Evolutionary conservation across 2,113 vertebrate species (phyloP), one percentile per base, ranked within the genome.

Genomic region (Rostratula benghalensis): DNA sequence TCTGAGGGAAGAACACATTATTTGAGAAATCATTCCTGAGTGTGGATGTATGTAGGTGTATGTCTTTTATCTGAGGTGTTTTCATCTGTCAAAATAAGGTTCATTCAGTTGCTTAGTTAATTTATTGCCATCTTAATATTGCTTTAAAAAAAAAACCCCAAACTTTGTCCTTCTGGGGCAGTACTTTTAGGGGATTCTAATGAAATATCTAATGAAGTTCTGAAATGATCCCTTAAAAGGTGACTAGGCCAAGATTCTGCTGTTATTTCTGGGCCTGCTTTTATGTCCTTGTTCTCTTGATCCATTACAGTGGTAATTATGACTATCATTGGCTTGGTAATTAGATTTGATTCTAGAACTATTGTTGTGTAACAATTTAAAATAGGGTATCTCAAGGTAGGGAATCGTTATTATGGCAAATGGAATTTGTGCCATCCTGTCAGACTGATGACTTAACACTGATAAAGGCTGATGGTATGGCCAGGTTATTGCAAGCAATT

Each of bases 351-450:
- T 87, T 82, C 83, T 93, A 82, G 74, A 84, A 86, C 87, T 85
- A 46, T 24, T 88, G 81, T 97, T 96, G 95, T 96, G 92, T 96
- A 97, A 95, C 86, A 96, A 84, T 91, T 94, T 76, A 82, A 95
- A 97, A 48, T 89, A 83, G 95, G 65, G 94, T 96, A 90, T 95
- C 80, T 94, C 50, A 73, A 89, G 68, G 53, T 57, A 95, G 60
- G 70, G 48, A 83, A 61, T 87, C 63, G 43, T 76, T 84, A 74
- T 67, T 91, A 89, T 50, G 17, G 51, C 83, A 93, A 70, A 79
- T 94, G 87, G 92, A 93, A 97, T 96, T 94, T 96, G 91, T 97
- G 96, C 87, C 90, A 81, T 90, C 91, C 80, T 89, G 57, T 90
- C 86, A 96, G 95, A 79, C 79, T 43, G 90, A 95, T 97, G 93